These are phyloP conservation scores for Gouania willdenowi DNA, from an alignment of 2,797 vertebrate genomes.

Conservation along the genomic window DNA sequence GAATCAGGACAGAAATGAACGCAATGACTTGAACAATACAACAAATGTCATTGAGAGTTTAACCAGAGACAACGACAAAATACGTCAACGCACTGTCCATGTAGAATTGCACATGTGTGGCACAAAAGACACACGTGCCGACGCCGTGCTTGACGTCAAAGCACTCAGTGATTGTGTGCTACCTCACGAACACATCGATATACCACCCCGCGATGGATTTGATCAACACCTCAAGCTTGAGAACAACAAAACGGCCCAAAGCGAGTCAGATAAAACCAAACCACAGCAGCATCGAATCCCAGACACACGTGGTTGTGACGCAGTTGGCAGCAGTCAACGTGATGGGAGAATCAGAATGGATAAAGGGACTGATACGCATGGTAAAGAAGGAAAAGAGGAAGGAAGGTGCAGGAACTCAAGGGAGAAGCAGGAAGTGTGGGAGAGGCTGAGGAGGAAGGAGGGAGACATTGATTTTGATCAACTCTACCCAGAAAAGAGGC, in stretches of 20 bases:
- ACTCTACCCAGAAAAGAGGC: constrained; percentile 44
- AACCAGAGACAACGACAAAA: too few relatives aligned
- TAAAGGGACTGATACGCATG: neutral
- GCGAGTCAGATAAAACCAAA: neutral
- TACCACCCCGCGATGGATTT: neutral
- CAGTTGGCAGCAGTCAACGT: constrained; percentile 12
- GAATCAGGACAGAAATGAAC: too few relatives aligned
- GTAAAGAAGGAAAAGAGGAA: constrained; percentile 3
- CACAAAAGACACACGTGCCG: neutral
- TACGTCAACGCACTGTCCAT: neutral
- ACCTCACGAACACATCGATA: too few relatives aligned
- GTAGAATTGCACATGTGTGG: constrained; percentile 1
- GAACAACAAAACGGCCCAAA: neutral
- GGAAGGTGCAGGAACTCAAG: constrained; percentile 10
- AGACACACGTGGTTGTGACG: neutral
- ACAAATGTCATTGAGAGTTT: too few relatives aligned
- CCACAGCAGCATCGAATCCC: constrained; percentile 1
- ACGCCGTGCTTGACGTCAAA: constrained; percentile 6
- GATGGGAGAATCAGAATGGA: constrained; percentile 2
- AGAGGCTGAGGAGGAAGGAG: constrained; percentile 34
- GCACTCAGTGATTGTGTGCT: neutral
- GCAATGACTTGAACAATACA: too few relatives aligned
- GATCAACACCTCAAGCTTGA: neutral
- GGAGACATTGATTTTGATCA: constrained; percentile 36
- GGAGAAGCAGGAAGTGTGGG: constrained; percentile 37